A percentile compares a stretch with the other conserved stretches of the same genome.
These are phyloP conservation scores for Capreolus pygargus DNA, from an alignment of 2,113 vertebrate species.

Conservation along the genomic window DNA sequence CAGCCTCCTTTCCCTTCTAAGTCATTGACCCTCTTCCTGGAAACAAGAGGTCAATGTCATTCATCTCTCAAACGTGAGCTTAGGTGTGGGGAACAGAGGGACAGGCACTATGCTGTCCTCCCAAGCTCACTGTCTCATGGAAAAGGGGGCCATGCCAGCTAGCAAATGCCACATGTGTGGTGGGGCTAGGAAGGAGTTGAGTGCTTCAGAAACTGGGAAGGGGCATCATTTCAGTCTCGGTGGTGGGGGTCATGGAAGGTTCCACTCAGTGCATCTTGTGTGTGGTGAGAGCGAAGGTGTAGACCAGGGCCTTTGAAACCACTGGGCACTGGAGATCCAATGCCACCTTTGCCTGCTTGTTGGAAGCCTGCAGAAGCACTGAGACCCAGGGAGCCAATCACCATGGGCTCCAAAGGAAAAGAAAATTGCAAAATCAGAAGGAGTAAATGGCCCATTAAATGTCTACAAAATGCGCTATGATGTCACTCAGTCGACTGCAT, in stretches of 20 bases:
- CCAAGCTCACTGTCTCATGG: background rate
- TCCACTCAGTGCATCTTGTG: background rate
- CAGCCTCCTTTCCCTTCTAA: background rate
- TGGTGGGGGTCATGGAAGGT: background rate
- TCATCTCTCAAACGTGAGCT: background rate
- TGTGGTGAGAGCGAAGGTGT: background rate
- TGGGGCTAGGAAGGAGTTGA: background rate
- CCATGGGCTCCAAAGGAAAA: background rate
- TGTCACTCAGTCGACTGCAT: background rate
- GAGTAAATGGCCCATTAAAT: conserved; percentile 7
- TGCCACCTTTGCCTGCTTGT: background rate
- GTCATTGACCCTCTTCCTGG: background rate
- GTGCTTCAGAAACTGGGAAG: background rate
- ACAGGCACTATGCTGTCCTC: background rate
- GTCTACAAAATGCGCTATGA: background rate
- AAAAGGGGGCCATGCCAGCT: background rate
- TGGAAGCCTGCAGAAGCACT: background rate
- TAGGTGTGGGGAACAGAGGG: background rate
- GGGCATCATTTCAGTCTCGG: background rate
- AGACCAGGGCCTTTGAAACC: background rate
- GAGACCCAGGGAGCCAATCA: background rate
- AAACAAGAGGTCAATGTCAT: background rate
- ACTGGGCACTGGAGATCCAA: background rate
- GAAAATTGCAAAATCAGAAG: background rate
- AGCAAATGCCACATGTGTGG: background rate